Base-by-base conservation (phyloP, 2,888 invertebrate genomes). In the Drosophila infuscata region DNA sequence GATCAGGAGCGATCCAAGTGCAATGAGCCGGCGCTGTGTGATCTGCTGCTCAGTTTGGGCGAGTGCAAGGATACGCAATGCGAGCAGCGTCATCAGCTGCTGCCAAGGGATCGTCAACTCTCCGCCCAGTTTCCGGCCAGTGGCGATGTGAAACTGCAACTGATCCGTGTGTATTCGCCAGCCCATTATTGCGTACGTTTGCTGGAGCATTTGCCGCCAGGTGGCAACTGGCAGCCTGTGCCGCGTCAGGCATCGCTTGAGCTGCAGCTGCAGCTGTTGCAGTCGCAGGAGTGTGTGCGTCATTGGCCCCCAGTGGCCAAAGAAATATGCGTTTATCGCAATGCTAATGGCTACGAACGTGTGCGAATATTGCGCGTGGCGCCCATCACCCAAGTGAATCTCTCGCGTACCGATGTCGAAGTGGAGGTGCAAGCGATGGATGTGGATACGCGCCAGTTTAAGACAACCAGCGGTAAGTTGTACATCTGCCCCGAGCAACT, bases 361-460 rank as follows among this genome's bases (percentile, higher is more conserved):
- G 84, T 89, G 2, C 82, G 74, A 0, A 63, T 85, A 3, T 59
- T 85, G 3, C 48, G 54, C 12, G 84, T 87, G 52, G 67, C 61
- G 4, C 48, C 43, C 25, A 87, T 84, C 9, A 6, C 59, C 4
- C 56, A 56, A 0, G 12, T 70, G 0, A 79, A 89, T 54, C 11
- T 84, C 0, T 70, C 66, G 0, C 32, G 30, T 2, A 35, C 25
- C 3, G 61, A 82, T 46, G 8, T 89, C 3, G 3, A 12, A 1
- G 88, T 84, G 17, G 32, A 67, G 9, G 74, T 89, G 7, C 85
- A 88, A 54, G 82, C 74, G 8, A 11, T 85, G 48, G 84, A 85
- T 33, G 38, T 59, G 3, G 80, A 89, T n/a, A 87, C 88, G 2
- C 82, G 85, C 0, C 62, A 53, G 12, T 70, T 79, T n/a, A 32